Base-by-base conservation (phyloP, 2,113 vertebrate species). In the Panurus biarmicus region DNA sequence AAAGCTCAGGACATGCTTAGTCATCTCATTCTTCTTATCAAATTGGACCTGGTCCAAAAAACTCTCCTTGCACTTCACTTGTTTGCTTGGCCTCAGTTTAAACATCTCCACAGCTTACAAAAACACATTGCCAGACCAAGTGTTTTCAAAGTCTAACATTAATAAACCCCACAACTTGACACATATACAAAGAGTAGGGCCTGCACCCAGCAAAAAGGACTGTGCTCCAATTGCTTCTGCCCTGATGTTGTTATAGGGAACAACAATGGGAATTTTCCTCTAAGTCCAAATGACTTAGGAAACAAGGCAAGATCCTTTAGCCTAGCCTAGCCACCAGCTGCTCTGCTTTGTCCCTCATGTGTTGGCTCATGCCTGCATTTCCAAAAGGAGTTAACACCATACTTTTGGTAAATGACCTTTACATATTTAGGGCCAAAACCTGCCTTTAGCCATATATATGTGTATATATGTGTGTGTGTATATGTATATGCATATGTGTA, bases 11-110 rank as follows among this genome's bases (percentile, higher is more conserved):
- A 78, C 65, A 86, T 60, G 76, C 69, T 92, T 78, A 90, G 86
- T 93, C 84, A 87, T 90, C 87, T 87, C 48, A 42, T 89, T 71
- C 61, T 67, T 40, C 89, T 72, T 90, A 96, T 89, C 86, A 89
- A 71, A 90, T 65, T 57, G 57, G 80, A 78, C 20, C 28, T 15
- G 12, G 22, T 65, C 76, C 83, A 72, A 85, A 60, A 78, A 90
- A 67, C 33, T 58, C 24, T 67, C 60, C 31, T 19, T 56, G 62
- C 51, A 60, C 57, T 85, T 74, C 0, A 0, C 28, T 77, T 24
- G 40, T 73, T 76, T 84, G 20, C 70, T 45, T 61, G 76, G 85
- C 69, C 47, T 86, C 61, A 61, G 53, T 78, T 90, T 84, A 86
- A 94, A 72, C 28, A 67, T 11, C 44, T 81, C 57, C 70, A 57